These are phyloP conservation scores for Tapera naevia DNA, from an alignment of 2,797 vertebrate genomes.

Conservation along the genomic window DNA sequence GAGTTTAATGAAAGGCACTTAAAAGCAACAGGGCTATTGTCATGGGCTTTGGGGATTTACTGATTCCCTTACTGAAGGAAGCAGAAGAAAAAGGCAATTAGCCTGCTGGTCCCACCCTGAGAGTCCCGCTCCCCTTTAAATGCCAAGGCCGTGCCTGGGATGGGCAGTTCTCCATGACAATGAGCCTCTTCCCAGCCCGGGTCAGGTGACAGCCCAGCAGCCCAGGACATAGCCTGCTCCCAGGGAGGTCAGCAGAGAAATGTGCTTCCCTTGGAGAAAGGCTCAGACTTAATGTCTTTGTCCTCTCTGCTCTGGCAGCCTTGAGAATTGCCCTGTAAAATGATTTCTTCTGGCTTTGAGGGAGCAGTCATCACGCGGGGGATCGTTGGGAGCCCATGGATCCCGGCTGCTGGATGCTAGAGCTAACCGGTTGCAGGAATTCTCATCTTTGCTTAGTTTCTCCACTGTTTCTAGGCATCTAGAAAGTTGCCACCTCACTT, in stretches of 20 bases:
- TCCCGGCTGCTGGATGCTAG: neutral
- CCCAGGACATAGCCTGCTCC: neutral
- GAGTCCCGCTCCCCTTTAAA: neutral
- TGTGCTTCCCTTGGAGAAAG: neutral
- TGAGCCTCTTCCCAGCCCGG: neutral
- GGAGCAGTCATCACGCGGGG: neutral
- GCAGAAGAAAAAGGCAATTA: slow-evolving; percentile 35
- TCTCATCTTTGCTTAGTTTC: neutral
- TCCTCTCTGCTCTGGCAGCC: neutral
- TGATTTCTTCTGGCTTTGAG: neutral
- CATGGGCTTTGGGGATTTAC: slow-evolving; percentile 40
- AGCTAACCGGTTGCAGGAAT: fast-evolving
- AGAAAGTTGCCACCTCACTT: neutral
- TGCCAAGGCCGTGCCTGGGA: slow-evolving; percentile 45
- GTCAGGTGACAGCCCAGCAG: neutral
- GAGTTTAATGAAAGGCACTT: slow-evolving; percentile 47
- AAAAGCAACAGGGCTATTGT: slow-evolving; percentile 54
- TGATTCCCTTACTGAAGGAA: neutral
- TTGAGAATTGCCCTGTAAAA: neutral
- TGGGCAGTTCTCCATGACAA: slow-evolving; percentile 44
- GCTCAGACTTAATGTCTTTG: neutral
- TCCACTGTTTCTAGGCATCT: neutral
- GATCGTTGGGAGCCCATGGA: neutral
- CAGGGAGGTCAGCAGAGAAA: neutral
- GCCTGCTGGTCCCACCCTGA: slow-evolving; percentile 1